These are phyloP conservation scores for Dolomedes plantarius DNA, from an alignment of 2,888 invertebrate genomes.

Conservation along the genomic window DNA sequence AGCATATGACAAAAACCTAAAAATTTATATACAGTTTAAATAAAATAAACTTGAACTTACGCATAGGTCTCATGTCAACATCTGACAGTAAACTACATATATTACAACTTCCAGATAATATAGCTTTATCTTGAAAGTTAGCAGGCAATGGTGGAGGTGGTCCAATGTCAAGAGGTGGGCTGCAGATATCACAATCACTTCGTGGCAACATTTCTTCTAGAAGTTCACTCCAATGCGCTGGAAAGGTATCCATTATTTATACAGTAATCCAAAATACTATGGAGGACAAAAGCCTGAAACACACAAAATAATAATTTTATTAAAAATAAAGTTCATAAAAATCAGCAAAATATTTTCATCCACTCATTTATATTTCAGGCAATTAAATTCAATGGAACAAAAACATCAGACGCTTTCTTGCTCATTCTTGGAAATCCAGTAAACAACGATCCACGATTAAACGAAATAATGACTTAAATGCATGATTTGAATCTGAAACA, in stretches of 20 bases:
- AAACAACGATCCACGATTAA: no score
- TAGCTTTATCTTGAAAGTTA: constrained; percentile 63
- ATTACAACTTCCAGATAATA: constrained; percentile 60
- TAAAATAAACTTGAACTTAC: constrained; percentile 43
- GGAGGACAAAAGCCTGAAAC: background rate
- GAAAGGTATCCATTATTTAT: constrained; percentile 52
- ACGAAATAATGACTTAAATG: no score
- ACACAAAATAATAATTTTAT: background rate
- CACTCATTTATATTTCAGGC: no score
- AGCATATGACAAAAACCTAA: no score
- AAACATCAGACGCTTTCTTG: background rate
- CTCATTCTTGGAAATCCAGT: no score
- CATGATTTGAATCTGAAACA: no score
- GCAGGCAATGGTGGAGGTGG: constrained; percentile 65
- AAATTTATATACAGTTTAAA: no score
- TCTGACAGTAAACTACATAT: constrained; percentile 61
- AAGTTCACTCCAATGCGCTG: constrained; percentile 62
- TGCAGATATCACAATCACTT: constrained; percentile 63
- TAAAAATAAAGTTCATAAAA: background rate
- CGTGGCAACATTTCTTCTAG: constrained; percentile 60
- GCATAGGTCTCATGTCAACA: constrained; percentile 57
- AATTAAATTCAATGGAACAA: background rate
- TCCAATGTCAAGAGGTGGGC: constrained; percentile 59
- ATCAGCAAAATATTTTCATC: no score
- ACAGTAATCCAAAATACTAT: constrained; percentile 14